Evolutionary conservation across 2,113 vertebrate genomes (phyloP).

Genomic region (Notiomystis cincta): DNA sequence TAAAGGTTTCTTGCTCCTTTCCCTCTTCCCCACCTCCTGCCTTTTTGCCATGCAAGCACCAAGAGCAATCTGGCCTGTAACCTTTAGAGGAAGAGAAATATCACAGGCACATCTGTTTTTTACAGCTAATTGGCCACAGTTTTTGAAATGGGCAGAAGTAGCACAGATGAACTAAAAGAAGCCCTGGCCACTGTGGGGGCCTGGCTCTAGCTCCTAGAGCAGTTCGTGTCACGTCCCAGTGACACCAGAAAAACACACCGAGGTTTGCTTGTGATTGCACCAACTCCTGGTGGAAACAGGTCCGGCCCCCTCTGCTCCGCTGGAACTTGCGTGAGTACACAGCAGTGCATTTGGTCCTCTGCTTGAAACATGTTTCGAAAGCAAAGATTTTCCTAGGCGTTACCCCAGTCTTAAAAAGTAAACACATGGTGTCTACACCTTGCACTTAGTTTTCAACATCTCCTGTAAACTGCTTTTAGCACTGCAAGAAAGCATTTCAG

Average conservation of each 20-base stretch:
- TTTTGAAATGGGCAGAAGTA: slow-evolving; percentile 32
- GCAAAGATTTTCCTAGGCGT: background rate
- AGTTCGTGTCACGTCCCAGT: background rate
- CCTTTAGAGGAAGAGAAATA: slow-evolving; percentile 45
- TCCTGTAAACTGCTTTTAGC: background rate
- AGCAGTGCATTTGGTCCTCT: background rate
- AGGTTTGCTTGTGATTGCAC: background rate
- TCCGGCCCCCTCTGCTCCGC: background rate
- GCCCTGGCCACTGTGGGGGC: too few relatives aligned
- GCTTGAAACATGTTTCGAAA: background rate
- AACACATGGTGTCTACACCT: background rate
- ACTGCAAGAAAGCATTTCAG: background rate
- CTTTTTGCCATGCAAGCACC: background rate
- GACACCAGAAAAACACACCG: fast-evolving
- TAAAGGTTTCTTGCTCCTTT: background rate
- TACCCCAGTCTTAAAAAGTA: background rate
- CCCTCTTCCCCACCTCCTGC: background rate
- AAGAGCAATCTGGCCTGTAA: background rate
- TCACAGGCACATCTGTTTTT: slow-evolving; percentile 46
- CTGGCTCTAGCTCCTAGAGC: background rate
- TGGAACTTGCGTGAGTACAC: background rate
- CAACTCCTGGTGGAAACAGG: background rate
- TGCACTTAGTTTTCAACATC: slow-evolving; percentile 4
- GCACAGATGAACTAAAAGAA: slow-evolving; percentile 7
- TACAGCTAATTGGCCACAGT: background rate